phyloP scores from a whole-genome alignment of 2,888 invertebrate species.

The Orthonevra nobilis region DNA sequence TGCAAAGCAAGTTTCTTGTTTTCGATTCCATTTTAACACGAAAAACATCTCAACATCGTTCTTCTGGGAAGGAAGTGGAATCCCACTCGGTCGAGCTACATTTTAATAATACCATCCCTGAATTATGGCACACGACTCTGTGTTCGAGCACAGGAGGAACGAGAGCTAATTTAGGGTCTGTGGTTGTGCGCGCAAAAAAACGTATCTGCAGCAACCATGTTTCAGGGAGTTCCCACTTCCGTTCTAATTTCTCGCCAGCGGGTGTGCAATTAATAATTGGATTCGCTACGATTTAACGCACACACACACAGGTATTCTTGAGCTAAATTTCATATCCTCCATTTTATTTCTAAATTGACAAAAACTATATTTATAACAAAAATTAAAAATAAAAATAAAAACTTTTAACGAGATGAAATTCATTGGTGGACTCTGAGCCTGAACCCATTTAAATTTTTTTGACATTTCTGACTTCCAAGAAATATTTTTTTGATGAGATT shows the following conservation, averaged over 20 bases:
- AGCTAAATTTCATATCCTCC: neutral
- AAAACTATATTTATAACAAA: slow-evolving; percentile 2
- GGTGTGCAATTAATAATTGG: slow-evolving; percentile 56
- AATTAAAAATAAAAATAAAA: neutral
- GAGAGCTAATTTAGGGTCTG: slow-evolving; percentile 56
- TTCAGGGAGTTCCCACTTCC: slow-evolving; percentile 63
- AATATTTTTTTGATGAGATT: slow-evolving; percentile 32
- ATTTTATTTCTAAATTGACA: slow-evolving; percentile 5
- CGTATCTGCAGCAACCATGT: slow-evolving; percentile 32
- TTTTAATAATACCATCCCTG: slow-evolving; percentile 62
- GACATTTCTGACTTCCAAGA: slow-evolving; percentile 30
- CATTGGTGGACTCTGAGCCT: neutral
- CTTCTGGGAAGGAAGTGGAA: slow-evolving; percentile 32
- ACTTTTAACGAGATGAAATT: slow-evolving; percentile 2
- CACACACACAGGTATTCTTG: no score
- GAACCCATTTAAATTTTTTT: slow-evolving; percentile 11
- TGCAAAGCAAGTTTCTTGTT: slow-evolving; percentile 32
- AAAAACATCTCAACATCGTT: neutral
- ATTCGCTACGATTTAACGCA: slow-evolving; percentile 8
- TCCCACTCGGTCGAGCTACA: slow-evolving; percentile 41
- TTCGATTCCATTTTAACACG: neutral
- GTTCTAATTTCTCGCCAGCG: slow-evolving; percentile 61
- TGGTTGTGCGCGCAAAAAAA: slow-evolving; percentile 28
- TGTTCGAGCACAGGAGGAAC: slow-evolving; percentile 21
- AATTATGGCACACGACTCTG: slow-evolving; percentile 63